A percentile compares a stretch with the other conserved stretches of the same genome.
phyloP scores from a whole-genome alignment of 2,888 invertebrate genomes.

The Thereva nobilitata region DNA sequence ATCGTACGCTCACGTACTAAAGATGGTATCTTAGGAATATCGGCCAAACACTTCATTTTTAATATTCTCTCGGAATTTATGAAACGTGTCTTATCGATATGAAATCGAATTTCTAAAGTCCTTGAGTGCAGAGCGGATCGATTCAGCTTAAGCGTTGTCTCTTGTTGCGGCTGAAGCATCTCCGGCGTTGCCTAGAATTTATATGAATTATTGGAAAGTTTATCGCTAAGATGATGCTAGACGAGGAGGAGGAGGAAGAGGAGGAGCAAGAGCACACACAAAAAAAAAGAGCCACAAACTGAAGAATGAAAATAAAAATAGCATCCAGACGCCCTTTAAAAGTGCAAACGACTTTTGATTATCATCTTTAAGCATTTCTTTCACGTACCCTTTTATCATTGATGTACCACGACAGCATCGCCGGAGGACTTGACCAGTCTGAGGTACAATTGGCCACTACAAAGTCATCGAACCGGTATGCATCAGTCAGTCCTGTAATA shows the following conservation, averaged over 20 bases:
- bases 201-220: conserved; percentile 16
- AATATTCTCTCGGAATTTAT: conserved; percentile 52
- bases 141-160: conserved; percentile 55
- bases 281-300: neutral
- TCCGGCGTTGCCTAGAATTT: conserved; percentile 51
- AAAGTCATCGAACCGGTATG: conserved; percentile 57
- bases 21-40: conserved; percentile 50
- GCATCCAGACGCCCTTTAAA: neutral
- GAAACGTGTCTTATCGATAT: conserved; percentile 55
- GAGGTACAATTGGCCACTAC: conserved; percentile 57
- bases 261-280: too few species aligned
- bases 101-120: conserved; percentile 55
- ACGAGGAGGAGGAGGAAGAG: neutral
- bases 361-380: conserved; percentile 29
- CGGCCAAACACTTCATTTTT: conserved; percentile 56
- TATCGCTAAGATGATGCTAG: neutral
- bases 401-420: conserved; percentile 57
- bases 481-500: conserved; percentile 55
- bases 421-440: conserved; percentile 56
- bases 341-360: conserved; percentile 11
- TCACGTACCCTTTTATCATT: conserved; percentile 56
- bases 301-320: neutral
- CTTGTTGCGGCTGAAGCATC: conserved; percentile 54
- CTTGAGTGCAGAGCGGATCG: conserved; percentile 55
- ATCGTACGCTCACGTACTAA: conserved; percentile 51